These are phyloP conservation scores for Illadopsis cleaveri DNA, from an alignment of 2,113 vertebrate species.

Conservation along the genomic window DNA sequence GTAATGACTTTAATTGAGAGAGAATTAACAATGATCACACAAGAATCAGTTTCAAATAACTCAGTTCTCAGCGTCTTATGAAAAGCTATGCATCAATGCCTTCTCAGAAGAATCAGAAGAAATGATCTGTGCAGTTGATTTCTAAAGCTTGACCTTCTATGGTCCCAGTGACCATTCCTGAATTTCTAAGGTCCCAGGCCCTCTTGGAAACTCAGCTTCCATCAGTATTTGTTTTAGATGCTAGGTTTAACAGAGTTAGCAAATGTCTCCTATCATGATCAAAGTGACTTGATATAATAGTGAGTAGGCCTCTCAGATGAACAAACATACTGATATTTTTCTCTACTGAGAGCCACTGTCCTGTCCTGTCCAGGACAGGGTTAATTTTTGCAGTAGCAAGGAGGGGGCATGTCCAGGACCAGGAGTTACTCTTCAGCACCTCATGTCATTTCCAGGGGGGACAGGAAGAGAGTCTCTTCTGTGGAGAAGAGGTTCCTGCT, in stretches of 20 bases:
- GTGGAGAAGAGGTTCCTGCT: neutral
- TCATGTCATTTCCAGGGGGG: neutral
- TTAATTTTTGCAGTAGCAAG: neutral
- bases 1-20: neutral
- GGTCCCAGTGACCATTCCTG: neutral
- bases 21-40: neutral
- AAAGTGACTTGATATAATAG: slow-evolving; percentile 16
- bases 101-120: neutral
- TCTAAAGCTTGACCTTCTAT: neutral
- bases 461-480: neutral
- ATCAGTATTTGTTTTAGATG: slow-evolving; percentile 34
- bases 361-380: neutral
- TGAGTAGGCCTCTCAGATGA: slow-evolving; percentile 8
- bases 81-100: neutral
- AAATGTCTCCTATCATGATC: slow-evolving; percentile 52
- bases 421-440: neutral
- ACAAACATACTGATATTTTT: neutral
- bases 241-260: slow-evolving; percentile 49
- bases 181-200: neutral
- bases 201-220: slow-evolving; percentile 22
- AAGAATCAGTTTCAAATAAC: neutral
- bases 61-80: neutral
- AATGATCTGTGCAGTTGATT: neutral
- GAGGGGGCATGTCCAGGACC: neutral
- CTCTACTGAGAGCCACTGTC: neutral